phyloP scores from a whole-genome alignment of 2,113 vertebrate genomes.

The Panurus biarmicus region DNA sequence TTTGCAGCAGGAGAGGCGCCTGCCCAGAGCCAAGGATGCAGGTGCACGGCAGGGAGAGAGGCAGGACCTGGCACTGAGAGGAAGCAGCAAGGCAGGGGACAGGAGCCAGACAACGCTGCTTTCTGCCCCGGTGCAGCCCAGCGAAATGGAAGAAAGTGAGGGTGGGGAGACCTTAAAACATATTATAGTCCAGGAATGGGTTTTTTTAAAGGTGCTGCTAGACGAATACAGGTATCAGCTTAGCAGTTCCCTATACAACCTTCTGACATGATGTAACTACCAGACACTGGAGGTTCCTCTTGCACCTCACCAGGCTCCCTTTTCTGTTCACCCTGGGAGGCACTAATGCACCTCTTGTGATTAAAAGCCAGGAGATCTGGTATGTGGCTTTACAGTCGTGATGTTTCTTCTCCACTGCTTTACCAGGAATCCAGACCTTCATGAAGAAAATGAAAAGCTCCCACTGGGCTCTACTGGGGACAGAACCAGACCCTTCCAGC shows the following conservation, averaged over 20 bases:
- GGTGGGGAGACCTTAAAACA: not conserved
- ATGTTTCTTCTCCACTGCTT: not conserved
- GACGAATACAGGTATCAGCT: not conserved
- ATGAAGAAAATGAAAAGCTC: not conserved
- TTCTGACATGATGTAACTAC: not conserved
- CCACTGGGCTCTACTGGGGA: not conserved
- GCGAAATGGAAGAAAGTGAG: not conserved
- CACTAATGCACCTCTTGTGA: not conserved
- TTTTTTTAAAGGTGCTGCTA: not conserved
- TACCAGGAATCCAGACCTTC: not conserved
- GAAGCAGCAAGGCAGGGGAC: not conserved
- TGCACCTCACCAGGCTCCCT: not conserved
- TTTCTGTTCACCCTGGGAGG: not conserved
- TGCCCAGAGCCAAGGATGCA: not conserved
- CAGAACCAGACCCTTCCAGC: not conserved
- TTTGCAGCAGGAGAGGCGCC: not conserved
- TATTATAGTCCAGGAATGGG: not conserved
- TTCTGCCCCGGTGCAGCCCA: not conserved
- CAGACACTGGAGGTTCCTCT: not conserved
- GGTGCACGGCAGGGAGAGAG: rapidly evolving
- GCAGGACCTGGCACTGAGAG: rapidly evolving
- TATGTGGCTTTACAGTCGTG: not conserved
- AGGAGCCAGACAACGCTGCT: not conserved
- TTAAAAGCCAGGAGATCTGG: not conserved
- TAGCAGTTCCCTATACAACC: not conserved